phyloP scores from a whole-genome alignment of 1,140 invertebrate genomes.

The Tyrophagus putrescentiae region DNA sequence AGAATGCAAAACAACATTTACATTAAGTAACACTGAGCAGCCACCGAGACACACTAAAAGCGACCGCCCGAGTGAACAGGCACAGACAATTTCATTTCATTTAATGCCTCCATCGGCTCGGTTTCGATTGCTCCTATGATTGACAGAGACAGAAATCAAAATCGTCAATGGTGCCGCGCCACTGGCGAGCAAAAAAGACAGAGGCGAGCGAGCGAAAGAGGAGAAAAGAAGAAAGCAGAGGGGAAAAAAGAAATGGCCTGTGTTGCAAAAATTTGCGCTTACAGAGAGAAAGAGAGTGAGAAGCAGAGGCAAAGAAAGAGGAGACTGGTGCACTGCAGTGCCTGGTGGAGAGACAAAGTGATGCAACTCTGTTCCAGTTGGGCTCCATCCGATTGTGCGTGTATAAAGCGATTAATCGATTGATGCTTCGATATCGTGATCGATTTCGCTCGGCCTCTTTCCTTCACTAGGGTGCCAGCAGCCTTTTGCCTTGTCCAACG shows the following conservation, averaged over 20 bases:
- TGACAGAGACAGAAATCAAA: conserved; percentile 8
- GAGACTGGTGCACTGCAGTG: neutral
- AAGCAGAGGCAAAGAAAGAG: too few species aligned
- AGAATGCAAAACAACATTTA: neutral
- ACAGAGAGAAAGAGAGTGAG: too few species aligned
- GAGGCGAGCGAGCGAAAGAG: too few species aligned
- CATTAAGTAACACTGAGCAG: neutral
- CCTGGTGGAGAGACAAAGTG: neutral
- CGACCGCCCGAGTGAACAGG: neutral
- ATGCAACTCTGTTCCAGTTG: conserved; percentile 9
- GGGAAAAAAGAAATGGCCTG: too few species aligned
- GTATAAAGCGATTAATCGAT: conserved; percentile 16
- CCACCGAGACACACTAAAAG: too few species aligned
- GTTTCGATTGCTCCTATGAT: conserved; percentile 3
- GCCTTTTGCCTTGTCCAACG: too few species aligned
- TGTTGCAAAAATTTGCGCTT: too few species aligned
- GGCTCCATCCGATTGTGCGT: conserved; percentile 9
- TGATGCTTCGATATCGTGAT: conserved; percentile 15
- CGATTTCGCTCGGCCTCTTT: neutral
- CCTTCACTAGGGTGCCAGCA: too few species aligned
- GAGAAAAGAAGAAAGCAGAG: too few species aligned
- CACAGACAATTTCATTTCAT: conserved; percentile 11
- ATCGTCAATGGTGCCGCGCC: conserved; percentile 7
- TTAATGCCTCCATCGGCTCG: conserved; percentile 4
- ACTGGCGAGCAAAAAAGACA: too few species aligned